phyloP scores from a whole-genome alignment of 2,113 vertebrate genomes.

The Probosciger aterrimus region DNA sequence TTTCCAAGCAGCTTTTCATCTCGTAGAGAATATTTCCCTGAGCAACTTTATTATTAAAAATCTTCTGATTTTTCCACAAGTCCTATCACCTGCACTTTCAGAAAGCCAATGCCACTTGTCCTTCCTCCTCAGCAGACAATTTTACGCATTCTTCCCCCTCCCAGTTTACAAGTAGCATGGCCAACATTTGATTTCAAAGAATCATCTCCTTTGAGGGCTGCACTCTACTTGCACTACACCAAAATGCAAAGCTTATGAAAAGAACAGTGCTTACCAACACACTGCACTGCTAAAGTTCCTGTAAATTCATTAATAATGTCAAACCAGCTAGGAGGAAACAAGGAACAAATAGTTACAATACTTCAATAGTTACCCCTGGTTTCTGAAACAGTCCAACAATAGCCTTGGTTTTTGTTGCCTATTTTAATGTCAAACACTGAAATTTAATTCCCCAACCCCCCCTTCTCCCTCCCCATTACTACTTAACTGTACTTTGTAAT shows the following conservation, averaged over 20 bases:
- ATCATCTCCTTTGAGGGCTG: neutral
- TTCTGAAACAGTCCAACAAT: neutral
- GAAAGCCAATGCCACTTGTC: neutral
- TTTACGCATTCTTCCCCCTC: neutral
- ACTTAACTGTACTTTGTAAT: neutral
- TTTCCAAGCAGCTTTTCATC: neutral
- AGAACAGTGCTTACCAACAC: neutral
- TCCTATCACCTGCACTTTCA: neutral
- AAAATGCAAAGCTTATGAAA: neutral
- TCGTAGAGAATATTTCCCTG: neutral
- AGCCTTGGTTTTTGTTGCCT: neutral
- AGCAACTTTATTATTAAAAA: neutral
- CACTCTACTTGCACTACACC: neutral
- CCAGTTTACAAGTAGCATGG: neutral
- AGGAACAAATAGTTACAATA: neutral
- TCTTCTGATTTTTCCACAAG: neutral
- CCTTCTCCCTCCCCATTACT: neutral
- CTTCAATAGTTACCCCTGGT: neutral
- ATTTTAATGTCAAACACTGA: neutral
- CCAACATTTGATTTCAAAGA: neutral
- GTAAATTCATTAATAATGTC: neutral
- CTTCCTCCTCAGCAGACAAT: neutral
- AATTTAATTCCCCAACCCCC: neutral
- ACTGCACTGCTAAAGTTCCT: neutral
- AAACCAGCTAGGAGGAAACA: neutral